Base-by-base conservation (phyloP, 2,888 invertebrate genomes). In the Atrina japonica region DNA sequence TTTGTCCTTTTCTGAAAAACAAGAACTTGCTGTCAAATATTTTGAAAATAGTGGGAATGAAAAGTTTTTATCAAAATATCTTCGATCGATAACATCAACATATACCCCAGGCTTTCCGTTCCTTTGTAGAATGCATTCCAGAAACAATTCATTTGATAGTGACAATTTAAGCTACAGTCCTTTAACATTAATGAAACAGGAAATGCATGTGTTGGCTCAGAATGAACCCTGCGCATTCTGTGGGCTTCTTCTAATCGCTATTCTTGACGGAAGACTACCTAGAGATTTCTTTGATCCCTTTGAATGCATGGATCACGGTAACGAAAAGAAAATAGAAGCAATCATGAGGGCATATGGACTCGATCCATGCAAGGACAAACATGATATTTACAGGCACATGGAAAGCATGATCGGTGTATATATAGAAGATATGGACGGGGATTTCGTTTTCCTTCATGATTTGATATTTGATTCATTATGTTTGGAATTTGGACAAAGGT, bases 391-490 rank as follows among this genome's bases (percentile, higher is more conserved):
- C 23, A 43, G 21, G 2, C 40, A 47, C 11, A 18, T 73, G 7
- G 29, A 64, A 23, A 43, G 49, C 5, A 52, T 76, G 52, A 18
- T 65, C 21, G 75, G 70, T 6, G 70, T 76, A 1, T 76, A 76
- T 40, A 60, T 76, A 0, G 58, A 59, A 18, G 64, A 69, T 21
- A 14, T 35, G 14, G 75, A 70, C 7, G 73, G 73, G 3, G 45
- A 45, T 6, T 76, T 66, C 45, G 43, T 53, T 14, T 76, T 73
- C 45, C 27, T 70, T 14, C 75, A 76, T 45, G 75, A 76, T n/a
- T 43, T 72, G 1, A 67, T 76, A 18, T 73, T 73, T 70, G 75
- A 76, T 47, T 65, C 72, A 11, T 56, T 73, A 25, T 69, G 72
- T 18, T 66, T 76, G 29, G 49, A 65, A 27, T 76, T 76, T 45